Conservation (phyloP, 2,888 invertebrate species). For the Machimus rusticus region DNA sequence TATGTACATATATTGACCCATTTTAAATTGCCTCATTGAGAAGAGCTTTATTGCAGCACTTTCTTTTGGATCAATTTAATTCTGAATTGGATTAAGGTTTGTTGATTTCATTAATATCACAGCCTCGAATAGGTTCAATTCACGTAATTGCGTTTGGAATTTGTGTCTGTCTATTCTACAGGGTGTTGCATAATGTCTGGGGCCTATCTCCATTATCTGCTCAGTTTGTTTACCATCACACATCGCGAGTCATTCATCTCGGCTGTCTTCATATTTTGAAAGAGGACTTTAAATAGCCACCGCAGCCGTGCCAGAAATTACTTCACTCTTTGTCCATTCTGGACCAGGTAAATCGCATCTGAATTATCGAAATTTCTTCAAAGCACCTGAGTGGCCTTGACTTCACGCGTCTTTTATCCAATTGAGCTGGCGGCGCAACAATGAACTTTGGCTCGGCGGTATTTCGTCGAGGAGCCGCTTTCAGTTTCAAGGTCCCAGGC, state of each 20-base stretch:
- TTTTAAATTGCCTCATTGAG: background rate
- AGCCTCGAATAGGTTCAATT: background rate
- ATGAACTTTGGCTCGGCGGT: constrained; percentile 18
- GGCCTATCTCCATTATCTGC: background rate
- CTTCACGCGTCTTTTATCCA: background rate
- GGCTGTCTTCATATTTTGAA: background rate
- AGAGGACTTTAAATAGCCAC: background rate
- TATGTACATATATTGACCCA: background rate
- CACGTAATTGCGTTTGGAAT: background rate
- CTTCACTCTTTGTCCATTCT: background rate
- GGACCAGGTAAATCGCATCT: background rate
- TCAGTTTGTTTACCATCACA: background rate
- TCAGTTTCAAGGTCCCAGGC: background rate
- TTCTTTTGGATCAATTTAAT: background rate
- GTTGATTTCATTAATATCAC: background rate
- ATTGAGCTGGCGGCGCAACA: background rate
- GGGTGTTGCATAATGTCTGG: background rate
- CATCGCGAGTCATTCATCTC: background rate
- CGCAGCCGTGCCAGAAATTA: background rate
- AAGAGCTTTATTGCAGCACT: background rate
- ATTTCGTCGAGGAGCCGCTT: background rate
- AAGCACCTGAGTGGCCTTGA: constrained; percentile 23
- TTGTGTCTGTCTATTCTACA: background rate
- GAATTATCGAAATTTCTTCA: constrained; percentile 8
- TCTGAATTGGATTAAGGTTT: background rate